phyloP scores from a whole-genome alignment of 2,113 vertebrate species.

The Hucho hucho region DNA sequence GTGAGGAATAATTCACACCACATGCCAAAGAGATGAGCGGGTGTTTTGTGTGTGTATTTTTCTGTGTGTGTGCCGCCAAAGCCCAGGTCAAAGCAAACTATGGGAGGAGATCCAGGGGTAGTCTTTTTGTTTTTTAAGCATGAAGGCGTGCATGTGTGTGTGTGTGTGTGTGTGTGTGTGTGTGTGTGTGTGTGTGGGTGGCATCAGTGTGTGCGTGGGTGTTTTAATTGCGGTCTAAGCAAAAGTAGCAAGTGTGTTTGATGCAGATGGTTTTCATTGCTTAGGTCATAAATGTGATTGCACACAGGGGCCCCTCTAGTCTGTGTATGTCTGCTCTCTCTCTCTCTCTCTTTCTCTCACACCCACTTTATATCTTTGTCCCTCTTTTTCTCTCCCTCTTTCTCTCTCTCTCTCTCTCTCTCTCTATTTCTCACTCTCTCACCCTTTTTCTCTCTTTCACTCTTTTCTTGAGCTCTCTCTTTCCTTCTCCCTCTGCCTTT shows the following conservation, averaged over 20 bases:
- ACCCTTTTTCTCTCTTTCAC: neutral
- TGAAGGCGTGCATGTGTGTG: conserved; percentile 46
- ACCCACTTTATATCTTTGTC: too few relatives aligned
- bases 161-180: too few relatives aligned
- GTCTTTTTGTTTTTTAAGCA: conserved; percentile 52
- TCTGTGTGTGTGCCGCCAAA: conserved; percentile 54
- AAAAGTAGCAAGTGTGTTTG: conserved; percentile 73
- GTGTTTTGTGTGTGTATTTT: conserved; percentile 46
- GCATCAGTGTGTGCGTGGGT: conserved; percentile 36
- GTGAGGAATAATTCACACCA: conserved; percentile 76
- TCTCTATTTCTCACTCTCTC: conserved; percentile 15
- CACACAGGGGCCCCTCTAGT: conserved; percentile 28
- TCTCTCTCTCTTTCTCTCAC: conserved; percentile 18
- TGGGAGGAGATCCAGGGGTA: conserved; percentile 54
- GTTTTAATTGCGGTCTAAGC: conserved; percentile 74
- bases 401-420: conserved; percentile 20
- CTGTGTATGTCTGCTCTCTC: conserved; percentile 11
- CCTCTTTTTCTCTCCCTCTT: conserved; percentile 12
- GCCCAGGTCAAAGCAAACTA: conserved; percentile 69
- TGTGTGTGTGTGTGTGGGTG: too few relatives aligned
- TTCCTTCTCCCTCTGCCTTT: conserved; percentile 20
- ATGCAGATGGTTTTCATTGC: conserved; percentile 78
- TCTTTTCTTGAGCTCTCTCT: neutral
- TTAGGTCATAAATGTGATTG: conserved; percentile 42
- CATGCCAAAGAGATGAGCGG: conserved; percentile 73